A percentile compares a stretch with the other conserved stretches of the same genome.
Evolutionary conservation across 2,888 invertebrate genomes (phyloP).

Genomic region (Schizotus pectinicornis): DNA sequence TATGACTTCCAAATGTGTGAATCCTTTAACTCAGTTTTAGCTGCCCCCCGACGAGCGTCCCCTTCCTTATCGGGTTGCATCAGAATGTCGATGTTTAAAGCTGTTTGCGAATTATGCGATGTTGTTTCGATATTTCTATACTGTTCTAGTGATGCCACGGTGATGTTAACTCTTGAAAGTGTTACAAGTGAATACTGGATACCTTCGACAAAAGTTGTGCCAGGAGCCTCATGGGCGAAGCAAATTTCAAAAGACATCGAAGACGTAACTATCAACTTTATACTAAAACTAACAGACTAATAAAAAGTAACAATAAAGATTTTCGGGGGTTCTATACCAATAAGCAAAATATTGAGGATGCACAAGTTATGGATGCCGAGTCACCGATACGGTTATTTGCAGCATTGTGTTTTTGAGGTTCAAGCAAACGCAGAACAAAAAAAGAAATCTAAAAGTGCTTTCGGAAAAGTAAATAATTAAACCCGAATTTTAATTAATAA

Average conservation of each 20-base stretch:
- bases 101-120: slow-evolving; percentile 36
- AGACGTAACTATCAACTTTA: slow-evolving; percentile 40
- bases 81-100: slow-evolving; percentile 10
- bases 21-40: neutral
- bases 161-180: slow-evolving; percentile 45
- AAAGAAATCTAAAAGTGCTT: slow-evolving; percentile 46
- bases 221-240: slow-evolving; percentile 41
- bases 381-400: slow-evolving; percentile 32
- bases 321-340: slow-evolving; percentile 32
- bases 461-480: slow-evolving; percentile 46
- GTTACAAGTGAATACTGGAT: slow-evolving; percentile 49
- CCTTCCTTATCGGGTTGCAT: slow-evolving; percentile 6
- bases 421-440: slow-evolving; percentile 42
- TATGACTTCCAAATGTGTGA: slow-evolving; percentile 11
- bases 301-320: slow-evolving; percentile 38
- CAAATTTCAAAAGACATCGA: slow-evolving; percentile 43
- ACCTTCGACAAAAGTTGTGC: slow-evolving; percentile 43
- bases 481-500: slow-evolving; percentile 1
- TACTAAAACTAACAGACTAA: neutral
- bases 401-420: slow-evolving; percentile 47
- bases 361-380: slow-evolving; percentile 48
- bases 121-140: slow-evolving; percentile 45
- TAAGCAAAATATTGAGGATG: slow-evolving; percentile 40
- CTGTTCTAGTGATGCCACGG: slow-evolving; percentile 45
- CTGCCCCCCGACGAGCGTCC: neutral